phyloP scores from a whole-genome alignment of 2,888 invertebrate genomes.

The Acleris laterana region DNA sequence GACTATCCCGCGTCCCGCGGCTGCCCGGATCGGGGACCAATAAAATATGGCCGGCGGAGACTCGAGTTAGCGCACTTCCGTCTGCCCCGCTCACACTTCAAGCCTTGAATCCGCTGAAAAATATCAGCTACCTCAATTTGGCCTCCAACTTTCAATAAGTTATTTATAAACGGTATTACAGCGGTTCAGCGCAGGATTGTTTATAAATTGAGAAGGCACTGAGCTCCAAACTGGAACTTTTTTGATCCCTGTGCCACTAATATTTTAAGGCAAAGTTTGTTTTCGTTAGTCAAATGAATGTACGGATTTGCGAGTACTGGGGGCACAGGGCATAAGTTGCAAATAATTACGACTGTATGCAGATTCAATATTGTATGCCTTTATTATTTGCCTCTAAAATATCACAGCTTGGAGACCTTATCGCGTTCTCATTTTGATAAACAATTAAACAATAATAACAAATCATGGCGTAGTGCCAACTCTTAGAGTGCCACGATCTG shows the following conservation, averaged over 20 bases:
- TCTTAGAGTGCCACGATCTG: neutral
- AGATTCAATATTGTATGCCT: too few species aligned
- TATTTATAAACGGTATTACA: slow-evolving; percentile 20
- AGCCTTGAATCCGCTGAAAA: slow-evolving; percentile 28
- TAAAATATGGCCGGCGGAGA: slow-evolving; percentile 46
- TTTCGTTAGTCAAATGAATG: neutral
- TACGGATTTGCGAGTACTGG: neutral
- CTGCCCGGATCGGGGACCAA: slow-evolving; percentile 43
- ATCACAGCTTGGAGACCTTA: too few species aligned
- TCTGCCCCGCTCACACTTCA: slow-evolving; percentile 25
- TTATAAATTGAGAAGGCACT: slow-evolving; percentile 12
- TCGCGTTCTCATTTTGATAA: neutral
- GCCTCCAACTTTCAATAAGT: slow-evolving; percentile 47
- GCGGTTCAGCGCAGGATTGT: slow-evolving; percentile 15
- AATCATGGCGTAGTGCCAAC: too few species aligned
- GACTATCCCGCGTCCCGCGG: slow-evolving; percentile 4
- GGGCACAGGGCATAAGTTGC: too few species aligned
- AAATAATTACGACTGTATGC: too few species aligned
- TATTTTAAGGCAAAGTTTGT: slow-evolving; percentile 9
- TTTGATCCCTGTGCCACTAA: slow-evolving; percentile 1
- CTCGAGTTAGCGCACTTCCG: slow-evolving; percentile 43
- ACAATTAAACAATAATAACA: slow-evolving; percentile 2
- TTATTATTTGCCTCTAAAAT: too few species aligned
- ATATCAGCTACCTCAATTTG: slow-evolving; percentile 40
- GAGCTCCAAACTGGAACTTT: neutral